Evolutionary conservation across 2,113 vertebrate species (phyloP).

Genomic region (Trogon melanurus): DNA sequence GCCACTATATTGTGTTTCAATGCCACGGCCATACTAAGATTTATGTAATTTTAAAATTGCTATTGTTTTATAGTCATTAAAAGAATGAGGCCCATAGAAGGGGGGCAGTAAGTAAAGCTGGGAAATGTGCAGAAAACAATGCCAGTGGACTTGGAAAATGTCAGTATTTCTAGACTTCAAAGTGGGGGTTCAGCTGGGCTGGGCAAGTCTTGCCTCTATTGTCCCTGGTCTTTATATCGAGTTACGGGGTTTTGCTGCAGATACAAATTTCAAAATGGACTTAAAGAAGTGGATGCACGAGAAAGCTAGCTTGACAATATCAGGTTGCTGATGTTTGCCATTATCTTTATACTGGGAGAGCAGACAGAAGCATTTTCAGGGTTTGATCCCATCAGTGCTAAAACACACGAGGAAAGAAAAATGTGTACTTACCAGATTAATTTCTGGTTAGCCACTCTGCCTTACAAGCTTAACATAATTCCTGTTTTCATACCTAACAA

Average conservation of each 20-base stretch:
- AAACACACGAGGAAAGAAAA: not conserved
- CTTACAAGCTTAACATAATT: not conserved
- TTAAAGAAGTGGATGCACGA: not conserved
- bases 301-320: not conserved
- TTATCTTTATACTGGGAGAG: not conserved
- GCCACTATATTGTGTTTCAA: not conserved
- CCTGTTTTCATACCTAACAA: not conserved
- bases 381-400: not conserved
- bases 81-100: not conserved
- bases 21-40: not conserved
- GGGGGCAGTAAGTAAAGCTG: not conserved
- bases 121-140: not conserved
- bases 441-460: conserved; percentile 10
- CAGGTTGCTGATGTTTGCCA: not conserved
- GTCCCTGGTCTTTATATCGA: not conserved
- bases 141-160: conserved; percentile 22
- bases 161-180: not conserved
- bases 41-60: not conserved
- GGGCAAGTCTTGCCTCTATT: not conserved
- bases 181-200: not conserved
- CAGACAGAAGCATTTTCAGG: not conserved
- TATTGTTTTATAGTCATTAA: conserved; percentile 4
- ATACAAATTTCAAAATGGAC: not conserved
- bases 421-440: not conserved
- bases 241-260: not conserved